Base-by-base conservation (phyloP, 2,888 invertebrate species). In the Parasteatoda lunata region DNA sequence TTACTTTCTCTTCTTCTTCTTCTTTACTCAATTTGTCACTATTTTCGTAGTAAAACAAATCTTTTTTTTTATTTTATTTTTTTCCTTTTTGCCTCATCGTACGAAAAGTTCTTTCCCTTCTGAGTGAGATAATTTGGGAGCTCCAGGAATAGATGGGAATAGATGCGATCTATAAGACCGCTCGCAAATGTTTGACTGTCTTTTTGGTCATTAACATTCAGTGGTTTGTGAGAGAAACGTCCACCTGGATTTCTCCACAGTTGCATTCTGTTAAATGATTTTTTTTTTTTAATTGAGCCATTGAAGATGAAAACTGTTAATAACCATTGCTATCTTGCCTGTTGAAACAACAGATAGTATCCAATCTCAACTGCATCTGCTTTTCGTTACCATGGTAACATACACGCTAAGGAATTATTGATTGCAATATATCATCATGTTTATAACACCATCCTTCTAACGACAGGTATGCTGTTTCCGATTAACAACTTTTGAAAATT, bases 1-100 rank as follows among this genome's bases (percentile, higher is more conserved):
- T 30, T 48, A 49, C 45, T 45, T 8, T 65, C 49, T 80, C 51
- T 64, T 49, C 54, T 52, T 68, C 30, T 68, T n/a, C 30, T 52
- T 70, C 82, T 3, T 59, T 65, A 8, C 48, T 69, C 66, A 81
- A 81, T 81, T 81, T 82, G 82, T 82, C 82, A 82, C 82, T 82
- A 82, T 82, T 82, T 82, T 59, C 9, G 82, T 82, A 49, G 30
- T 52, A 49, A 45, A 7, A 73, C 49, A 81, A 81, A 64, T 75
- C 73, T 76, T 49, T 76, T 75, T 69, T 48, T 30, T 69, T 11
- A 48, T 15, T 15, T 47, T 75, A 7, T 66, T 45, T 47, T 30
- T 51, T 48, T 68, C 54, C n/a, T 45, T 54, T 9, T 11, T 30
- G 30, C 30, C 30, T 30, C 30, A 30, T 30, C 30, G 30, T 30